A percentile compares a stretch with the other conserved stretches of the same genome.
These are phyloP conservation scores for Trichopria drosophilae DNA, from an alignment of 2,888 invertebrate genomes.

Conservation along the genomic window DNA sequence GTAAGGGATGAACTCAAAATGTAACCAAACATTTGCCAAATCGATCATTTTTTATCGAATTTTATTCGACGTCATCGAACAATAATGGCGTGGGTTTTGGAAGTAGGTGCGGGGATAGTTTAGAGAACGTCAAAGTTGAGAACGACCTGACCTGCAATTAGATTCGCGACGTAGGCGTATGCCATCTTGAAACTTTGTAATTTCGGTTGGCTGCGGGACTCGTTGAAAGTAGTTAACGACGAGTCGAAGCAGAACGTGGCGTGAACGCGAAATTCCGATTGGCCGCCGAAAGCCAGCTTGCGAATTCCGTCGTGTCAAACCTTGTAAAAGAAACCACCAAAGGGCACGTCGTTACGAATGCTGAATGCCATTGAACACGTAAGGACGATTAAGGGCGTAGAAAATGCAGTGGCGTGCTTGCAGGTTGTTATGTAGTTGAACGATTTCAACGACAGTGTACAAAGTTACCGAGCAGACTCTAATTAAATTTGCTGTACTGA, in stretches of 20 bases:
- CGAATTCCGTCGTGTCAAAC: constrained; percentile 1
- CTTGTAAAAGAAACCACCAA: background rate
- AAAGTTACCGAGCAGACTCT: too few relatives aligned
- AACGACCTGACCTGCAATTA: constrained; percentile 12
- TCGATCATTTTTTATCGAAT: too few relatives aligned
- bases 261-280: constrained; percentile 12
- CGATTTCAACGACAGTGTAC: too few relatives aligned
- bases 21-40: too few relatives aligned
- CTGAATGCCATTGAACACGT: too few relatives aligned
- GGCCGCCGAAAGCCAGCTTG: background rate
- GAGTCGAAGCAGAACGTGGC: constrained; percentile 9
- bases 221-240: constrained; percentile 10
- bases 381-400: too few relatives aligned
- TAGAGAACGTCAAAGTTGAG: constrained; percentile 6
- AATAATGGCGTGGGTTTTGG: background rate
- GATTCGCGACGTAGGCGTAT: constrained; percentile 5
- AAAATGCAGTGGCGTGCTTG: too few relatives aligned
- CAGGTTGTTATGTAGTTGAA: too few relatives aligned
- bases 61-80: too few relatives aligned
- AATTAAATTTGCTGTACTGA: too few relatives aligned
- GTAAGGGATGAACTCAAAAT: too few relatives aligned
- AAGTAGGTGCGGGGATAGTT: constrained; percentile 5
- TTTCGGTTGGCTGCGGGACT: constrained; percentile 8
- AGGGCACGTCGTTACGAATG: too few relatives aligned
- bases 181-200: constrained; percentile 14